A percentile compares a stretch with the other conserved stretches of the same genome.
These are phyloP conservation scores for Poeciliopsis occidentalis DNA, from an alignment of 2,113 vertebrate species.

Conservation along the genomic window DNA sequence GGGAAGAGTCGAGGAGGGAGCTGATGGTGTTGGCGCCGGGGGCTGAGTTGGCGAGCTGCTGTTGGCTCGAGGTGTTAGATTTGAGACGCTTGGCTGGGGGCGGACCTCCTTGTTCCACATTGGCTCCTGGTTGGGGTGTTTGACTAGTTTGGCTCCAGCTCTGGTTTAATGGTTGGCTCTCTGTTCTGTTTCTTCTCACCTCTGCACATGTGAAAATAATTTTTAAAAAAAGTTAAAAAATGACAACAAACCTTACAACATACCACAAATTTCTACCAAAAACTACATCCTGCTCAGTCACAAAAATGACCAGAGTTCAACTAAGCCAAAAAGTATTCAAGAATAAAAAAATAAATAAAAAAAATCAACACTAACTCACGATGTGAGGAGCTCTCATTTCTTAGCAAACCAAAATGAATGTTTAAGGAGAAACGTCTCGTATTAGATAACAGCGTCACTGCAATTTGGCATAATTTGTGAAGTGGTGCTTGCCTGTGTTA, in stretches of 20 bases:
- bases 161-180: constrained; percentile 72
- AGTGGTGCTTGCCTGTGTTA: too few relatives aligned
- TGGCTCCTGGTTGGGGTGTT: constrained; percentile 62
- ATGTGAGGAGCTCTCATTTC: neutral
- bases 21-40: constrained; percentile 66
- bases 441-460: too few relatives aligned
- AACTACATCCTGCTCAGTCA: neutral
- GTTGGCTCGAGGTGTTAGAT: constrained; percentile 89
- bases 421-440: neutral
- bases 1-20: constrained; percentile 36
- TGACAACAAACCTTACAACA: neutral
- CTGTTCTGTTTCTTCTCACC: constrained; percentile 89
- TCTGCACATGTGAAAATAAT: constrained; percentile 71
- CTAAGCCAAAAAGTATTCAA: neutral
- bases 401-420: neutral
- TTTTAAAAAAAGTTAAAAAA: neutral
- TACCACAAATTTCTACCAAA: neutral
- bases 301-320: too few relatives aligned
- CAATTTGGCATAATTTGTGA: too few relatives aligned
- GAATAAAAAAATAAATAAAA: neutral
- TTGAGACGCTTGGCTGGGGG: constrained; percentile 97
- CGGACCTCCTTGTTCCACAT: constrained; percentile 83
- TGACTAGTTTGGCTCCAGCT: constrained; percentile 70
- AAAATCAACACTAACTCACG: neutral
- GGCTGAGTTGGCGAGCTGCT: constrained; percentile 86